Evolutionary conservation across 1,140 invertebrate genomes (phyloP).

Genomic region (Penaeus japonicus): DNA sequence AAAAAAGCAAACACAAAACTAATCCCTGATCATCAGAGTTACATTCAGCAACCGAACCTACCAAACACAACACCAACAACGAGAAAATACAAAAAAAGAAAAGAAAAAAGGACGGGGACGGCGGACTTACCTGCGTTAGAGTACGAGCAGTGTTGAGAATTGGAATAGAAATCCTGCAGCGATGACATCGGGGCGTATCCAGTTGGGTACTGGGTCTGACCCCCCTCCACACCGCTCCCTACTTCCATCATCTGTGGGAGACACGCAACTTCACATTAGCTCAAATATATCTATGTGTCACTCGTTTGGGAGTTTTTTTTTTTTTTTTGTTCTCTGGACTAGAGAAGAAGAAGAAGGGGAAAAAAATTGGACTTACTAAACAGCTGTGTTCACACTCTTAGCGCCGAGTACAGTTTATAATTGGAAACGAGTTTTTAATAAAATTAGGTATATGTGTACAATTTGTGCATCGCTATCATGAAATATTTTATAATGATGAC

Average conservation of each 20-base stretch:
- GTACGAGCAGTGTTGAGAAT: slow-evolving; percentile 48
- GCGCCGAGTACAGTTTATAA: too few species aligned
- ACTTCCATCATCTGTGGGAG: slow-evolving; percentile 53
- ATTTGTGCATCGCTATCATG: too few species aligned
- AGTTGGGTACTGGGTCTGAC: slow-evolving; percentile 43
- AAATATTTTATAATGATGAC: too few species aligned
- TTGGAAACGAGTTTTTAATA: too few species aligned
- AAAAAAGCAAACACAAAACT: neutral
- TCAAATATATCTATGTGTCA: neutral
- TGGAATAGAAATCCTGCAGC: slow-evolving; percentile 51
- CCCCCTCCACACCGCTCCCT: slow-evolving; percentile 45
- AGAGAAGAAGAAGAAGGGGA: too few species aligned
- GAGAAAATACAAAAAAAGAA: neutral
- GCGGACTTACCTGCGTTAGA: slow-evolving; percentile 29
- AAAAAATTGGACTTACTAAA: too few species aligned
- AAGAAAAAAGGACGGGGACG: neutral
- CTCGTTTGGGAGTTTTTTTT: neutral
- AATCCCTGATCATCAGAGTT: neutral
- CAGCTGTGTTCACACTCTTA: too few species aligned
- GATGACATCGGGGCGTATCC: slow-evolving; percentile 49
- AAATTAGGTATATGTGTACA: too few species aligned
- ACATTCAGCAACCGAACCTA: neutral
- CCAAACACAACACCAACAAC: neutral
- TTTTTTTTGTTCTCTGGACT: neutral
- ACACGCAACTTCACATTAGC: neutral